Conservation (phyloP, 2,888 invertebrate genomes). For the Dicycla oo region DNA sequence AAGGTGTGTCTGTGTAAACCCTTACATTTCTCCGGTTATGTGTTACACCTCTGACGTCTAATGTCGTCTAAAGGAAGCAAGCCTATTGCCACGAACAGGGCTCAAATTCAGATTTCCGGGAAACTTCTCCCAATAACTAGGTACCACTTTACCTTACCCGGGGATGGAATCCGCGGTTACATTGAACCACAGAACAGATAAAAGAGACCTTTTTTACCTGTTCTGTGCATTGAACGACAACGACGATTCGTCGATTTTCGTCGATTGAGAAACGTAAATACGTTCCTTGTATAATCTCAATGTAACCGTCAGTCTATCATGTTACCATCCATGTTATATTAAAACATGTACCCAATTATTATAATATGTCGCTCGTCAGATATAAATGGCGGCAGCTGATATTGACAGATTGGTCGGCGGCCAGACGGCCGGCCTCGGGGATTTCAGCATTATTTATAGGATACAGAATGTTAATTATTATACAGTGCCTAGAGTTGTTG, state of each 20-base stretch:
- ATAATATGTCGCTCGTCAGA: constrained; percentile 19
- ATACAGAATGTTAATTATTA: constrained; percentile 40
- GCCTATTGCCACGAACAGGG: not conserved
- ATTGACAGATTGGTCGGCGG: constrained; percentile 64
- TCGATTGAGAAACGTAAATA: too few relatives aligned
- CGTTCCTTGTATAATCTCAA: not conserved
- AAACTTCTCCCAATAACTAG: not conserved
- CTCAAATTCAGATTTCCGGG: not conserved
- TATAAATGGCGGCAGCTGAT: constrained; percentile 54
- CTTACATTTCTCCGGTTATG: too few relatives aligned
- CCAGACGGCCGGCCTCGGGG: constrained; percentile 54
- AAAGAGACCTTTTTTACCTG: too few relatives aligned
- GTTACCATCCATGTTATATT: not conserved
- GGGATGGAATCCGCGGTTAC: not conserved
- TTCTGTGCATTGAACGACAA: too few relatives aligned
- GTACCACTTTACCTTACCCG: not conserved
- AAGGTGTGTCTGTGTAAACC: not conserved
- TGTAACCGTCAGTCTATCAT: not conserved
- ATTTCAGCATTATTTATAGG: constrained; percentile 54
- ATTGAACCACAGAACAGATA: too few relatives aligned
- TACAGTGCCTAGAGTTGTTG: constrained; percentile 13
- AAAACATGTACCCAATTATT: constrained; percentile 34
- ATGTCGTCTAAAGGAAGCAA: not conserved
- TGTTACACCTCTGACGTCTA: too few relatives aligned
- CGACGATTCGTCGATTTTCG: too few relatives aligned